Evolutionary conservation across 1,140 invertebrate genomes (phyloP).

Genomic region (Brachionus rubens): DNA sequence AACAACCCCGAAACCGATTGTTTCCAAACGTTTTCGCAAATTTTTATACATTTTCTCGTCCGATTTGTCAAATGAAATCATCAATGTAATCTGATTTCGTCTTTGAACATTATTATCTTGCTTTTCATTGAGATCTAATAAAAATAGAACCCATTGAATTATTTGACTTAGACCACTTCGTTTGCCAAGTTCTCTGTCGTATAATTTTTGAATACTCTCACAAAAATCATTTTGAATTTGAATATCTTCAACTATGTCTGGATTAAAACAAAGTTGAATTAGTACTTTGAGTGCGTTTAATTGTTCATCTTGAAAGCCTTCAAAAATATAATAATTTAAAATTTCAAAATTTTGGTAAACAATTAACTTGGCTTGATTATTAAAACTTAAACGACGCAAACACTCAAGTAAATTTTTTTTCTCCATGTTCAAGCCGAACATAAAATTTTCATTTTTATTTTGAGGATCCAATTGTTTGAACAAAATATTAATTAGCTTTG

Average conservation of each 20-base stretch:
- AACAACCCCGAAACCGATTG: not conserved
- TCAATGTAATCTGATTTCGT: not conserved
- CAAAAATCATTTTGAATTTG: not conserved
- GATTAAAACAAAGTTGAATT: slow-evolving; percentile 1
- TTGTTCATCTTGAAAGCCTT: not conserved
- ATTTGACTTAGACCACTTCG: not conserved
- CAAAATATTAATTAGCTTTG: not conserved
- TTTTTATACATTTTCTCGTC: not conserved
- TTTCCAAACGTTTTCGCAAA: not conserved
- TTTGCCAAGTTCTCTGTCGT: not conserved
- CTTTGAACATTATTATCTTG: not conserved
- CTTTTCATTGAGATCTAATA: not conserved
- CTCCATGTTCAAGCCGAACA: not conserved
- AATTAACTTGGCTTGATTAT: not conserved
- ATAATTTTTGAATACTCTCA: not conserved
- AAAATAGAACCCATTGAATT: not conserved
- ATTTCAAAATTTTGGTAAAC: not conserved
- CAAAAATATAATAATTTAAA: not conserved
- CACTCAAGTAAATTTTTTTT: slow-evolving; percentile 3
- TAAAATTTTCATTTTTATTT: not conserved
- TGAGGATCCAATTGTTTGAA: not conserved
- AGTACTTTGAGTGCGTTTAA: not conserved
- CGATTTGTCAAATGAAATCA: slow-evolving; percentile 17
- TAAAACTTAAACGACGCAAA: not conserved
- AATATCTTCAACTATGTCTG: not conserved